Evolutionary conservation across 2,113 vertebrate genomes (phyloP).

Genomic region (Oplegnathus fasciatus): DNA sequence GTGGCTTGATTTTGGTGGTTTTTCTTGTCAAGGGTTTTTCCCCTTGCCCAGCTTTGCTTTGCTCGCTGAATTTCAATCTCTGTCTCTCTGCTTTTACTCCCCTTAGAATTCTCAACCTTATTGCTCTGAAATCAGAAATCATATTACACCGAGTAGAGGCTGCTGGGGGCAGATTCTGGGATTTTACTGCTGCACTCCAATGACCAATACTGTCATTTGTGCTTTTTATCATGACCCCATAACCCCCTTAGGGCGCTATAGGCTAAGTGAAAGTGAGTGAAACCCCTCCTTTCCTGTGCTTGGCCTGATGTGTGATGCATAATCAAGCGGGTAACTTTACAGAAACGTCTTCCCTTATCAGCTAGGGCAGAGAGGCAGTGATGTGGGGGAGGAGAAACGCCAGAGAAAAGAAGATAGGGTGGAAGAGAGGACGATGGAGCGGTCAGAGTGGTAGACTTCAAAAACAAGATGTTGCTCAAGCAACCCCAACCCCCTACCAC

Average conservation of each 20-base stretch:
- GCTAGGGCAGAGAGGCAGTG: background rate
- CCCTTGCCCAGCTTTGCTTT: conserved; percentile 15
- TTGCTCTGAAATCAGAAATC: conserved; percentile 44
- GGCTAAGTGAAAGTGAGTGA: conserved; percentile 37
- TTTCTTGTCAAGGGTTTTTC: background rate
- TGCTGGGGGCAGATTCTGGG: conserved; percentile 38
- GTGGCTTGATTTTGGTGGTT: conserved; percentile 38
- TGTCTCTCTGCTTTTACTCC: conserved; percentile 9
- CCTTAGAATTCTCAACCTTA: conserved; percentile 38
- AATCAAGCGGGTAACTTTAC: conserved; percentile 53
- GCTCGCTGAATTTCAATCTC: conserved; percentile 54
- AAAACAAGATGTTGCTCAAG: conserved; percentile 56
- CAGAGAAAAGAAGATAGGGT: background rate
- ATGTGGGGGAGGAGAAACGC: conserved; percentile 20
- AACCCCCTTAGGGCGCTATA: conserved; percentile 26
- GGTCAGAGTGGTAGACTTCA: conserved; percentile 42
- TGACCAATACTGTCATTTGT: conserved; percentile 51
- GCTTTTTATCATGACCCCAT: conserved; percentile 61
- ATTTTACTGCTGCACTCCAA: conserved; percentile 22
- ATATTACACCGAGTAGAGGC: background rate
- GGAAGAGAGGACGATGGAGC: conserved; percentile 19
- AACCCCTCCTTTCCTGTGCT: conserved; percentile 36
- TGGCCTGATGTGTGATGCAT: conserved; percentile 42
- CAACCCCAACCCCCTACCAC: conserved; percentile 7
- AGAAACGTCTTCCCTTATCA: conserved; percentile 43